A percentile compares a stretch with the other conserved stretches of the same genome.
phyloP scores from a whole-genome alignment of 2,113 vertebrate species.

The Myocastor coypus region DNA sequence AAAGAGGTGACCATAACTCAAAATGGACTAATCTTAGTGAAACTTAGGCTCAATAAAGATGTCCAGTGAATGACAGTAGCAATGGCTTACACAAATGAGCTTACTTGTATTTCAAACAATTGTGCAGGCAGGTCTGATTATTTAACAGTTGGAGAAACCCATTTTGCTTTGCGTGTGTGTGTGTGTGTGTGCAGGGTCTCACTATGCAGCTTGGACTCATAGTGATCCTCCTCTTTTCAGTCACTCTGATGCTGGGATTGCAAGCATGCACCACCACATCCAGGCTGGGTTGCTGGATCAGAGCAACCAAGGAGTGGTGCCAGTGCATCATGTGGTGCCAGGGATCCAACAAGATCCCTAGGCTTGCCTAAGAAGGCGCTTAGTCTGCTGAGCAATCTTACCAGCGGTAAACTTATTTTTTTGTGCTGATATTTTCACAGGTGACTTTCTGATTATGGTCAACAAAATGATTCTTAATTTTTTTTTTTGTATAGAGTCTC shows the following conservation, averaged over 20 bases:
- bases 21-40: background rate
- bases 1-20: background rate
- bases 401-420: background rate
- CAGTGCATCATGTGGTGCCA: too few species aligned
- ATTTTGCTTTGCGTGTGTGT: background rate
- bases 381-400: too few species aligned
- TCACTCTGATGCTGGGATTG: too few species aligned
- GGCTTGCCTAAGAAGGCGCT: too few species aligned
- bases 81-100: background rate
- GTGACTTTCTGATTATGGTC: background rate
- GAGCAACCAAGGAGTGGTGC: too few species aligned
- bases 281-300: too few species aligned
- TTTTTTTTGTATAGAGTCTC: background rate
- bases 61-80: constrained; percentile 30
- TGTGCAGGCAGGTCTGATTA: background rate
- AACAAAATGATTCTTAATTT: background rate
- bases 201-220: too few species aligned
- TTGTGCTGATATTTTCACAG: background rate
- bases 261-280: too few species aligned
- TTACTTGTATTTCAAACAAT: constrained; percentile 44
- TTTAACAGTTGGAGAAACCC: background rate
- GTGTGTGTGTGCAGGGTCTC: too few species aligned
- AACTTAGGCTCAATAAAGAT: background rate
- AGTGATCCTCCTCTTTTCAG: too few species aligned
- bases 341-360: too few species aligned